Percentiles rank a stretch among this genome's conserved stretches.
Evolutionary conservation across 2,113 vertebrate species (phyloP).

Genomic region (Alces alces): DNA sequence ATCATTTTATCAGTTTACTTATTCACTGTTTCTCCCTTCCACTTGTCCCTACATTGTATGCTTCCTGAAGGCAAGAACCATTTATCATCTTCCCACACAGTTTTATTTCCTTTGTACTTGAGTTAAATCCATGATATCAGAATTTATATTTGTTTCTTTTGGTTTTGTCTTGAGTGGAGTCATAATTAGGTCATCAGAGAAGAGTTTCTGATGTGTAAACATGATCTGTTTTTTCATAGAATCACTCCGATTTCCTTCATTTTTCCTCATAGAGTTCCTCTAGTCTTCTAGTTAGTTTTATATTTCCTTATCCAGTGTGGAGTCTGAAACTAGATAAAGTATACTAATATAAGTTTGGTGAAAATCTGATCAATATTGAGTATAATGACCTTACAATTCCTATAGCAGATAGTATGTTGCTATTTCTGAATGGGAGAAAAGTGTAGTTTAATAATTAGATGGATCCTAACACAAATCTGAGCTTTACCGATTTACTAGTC

Average conservation of each 20-base stretch:
- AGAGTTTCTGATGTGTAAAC: neutral
- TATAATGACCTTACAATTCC: neutral
- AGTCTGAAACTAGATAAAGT: neutral
- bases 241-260: constrained; percentile 5
- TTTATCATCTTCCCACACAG: neutral
- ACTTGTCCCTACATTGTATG: neutral
- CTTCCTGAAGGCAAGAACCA: neutral
- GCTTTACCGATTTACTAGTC: constrained; percentile 3
- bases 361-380: constrained; percentile 1
- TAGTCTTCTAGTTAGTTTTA: neutral
- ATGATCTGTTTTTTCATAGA: neutral
- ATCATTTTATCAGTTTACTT: neutral
- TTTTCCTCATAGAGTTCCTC: neutral
- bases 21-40: neutral
- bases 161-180: neutral
- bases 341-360: neutral
- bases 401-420: neutral
- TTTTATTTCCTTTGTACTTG: neutral
- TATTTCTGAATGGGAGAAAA: neutral
- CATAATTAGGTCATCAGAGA: neutral
- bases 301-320: neutral
- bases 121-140: neutral
- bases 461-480: neutral
- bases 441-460: neutral
- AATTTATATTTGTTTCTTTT: neutral